These are phyloP conservation scores for Microplitis demolitor DNA, from an alignment of 1,140 invertebrate genomes.

Conservation along the genomic window DNA sequence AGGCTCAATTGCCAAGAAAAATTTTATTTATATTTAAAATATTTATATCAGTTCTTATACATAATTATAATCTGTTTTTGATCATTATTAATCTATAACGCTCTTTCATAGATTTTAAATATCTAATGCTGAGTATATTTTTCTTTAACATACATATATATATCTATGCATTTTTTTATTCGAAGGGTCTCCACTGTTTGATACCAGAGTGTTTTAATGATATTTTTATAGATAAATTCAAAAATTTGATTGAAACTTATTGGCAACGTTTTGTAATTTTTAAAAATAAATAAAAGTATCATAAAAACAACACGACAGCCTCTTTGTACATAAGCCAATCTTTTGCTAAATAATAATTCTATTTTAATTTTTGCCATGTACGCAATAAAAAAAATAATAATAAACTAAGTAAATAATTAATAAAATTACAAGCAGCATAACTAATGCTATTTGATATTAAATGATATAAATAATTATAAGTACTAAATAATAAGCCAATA, in stretches of 20 bases:
- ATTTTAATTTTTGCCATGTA: slow-evolving; percentile 19
- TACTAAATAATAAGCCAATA: slow-evolving; percentile 34
- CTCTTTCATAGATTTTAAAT: too few species aligned
- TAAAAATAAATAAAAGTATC: slow-evolving; percentile 7
- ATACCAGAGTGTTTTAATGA: slow-evolving; percentile 48
- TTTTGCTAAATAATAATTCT: slow-evolving; percentile 23
- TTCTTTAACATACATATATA: slow-evolving; percentile 22
- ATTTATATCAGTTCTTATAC: too few species aligned
- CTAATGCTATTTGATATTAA: too few species aligned
- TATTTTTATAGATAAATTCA: not conserved
- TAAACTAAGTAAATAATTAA: not conserved
- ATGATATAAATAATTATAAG: too few species aligned
- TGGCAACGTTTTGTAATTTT: not conserved
- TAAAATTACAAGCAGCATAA: too few species aligned
- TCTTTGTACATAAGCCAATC: slow-evolving; percentile 34
- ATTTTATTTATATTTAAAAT: too few species aligned
- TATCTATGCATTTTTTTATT: slow-evolving; percentile 42
- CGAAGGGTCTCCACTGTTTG: slow-evolving; percentile 55
- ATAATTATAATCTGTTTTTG: too few species aligned
- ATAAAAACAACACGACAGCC: slow-evolving; percentile 30
- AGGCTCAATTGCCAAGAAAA: not conserved
- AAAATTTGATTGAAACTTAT: not conserved
- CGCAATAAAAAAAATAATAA: slow-evolving; percentile 13
- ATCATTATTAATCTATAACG: too few species aligned
- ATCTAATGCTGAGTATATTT: too few species aligned